Conservation (phyloP, 1,140 invertebrate genomes). For the Mylabris phalerata region DNA sequence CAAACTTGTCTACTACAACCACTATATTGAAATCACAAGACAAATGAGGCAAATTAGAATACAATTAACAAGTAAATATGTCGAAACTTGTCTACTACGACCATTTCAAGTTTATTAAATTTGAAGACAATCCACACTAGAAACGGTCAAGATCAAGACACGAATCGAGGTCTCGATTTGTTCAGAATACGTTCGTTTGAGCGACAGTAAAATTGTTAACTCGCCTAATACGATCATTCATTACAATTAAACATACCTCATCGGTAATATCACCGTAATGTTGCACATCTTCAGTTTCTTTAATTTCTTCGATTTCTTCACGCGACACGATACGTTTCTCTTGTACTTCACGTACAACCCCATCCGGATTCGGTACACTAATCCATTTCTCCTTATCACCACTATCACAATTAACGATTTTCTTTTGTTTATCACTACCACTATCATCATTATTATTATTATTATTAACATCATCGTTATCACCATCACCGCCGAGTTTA, state of each 20-base stretch:
- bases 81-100: no score
- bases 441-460: conserved; percentile 25
- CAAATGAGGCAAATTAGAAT: no score
- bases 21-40: no score
- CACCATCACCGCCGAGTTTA: conserved; percentile 41
- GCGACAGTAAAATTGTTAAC: no score
- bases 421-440: conserved; percentile 37
- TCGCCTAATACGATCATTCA: no score
- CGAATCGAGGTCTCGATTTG: no score
- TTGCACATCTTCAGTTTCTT: conserved; percentile 75
- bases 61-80: no score
- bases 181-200: no score
- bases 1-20: no score
- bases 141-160: no score
- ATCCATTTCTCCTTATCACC: conserved; percentile 54
- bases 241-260: conserved; percentile 52
- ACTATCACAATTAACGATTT: conserved; percentile 35
- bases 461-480: conserved; percentile 12
- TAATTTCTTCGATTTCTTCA: conserved; percentile 71
- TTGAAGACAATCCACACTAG: no score
- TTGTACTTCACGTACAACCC: conserved; percentile 70
- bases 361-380: conserved; percentile 55
- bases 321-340: conserved; percentile 72
- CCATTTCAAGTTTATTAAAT: no score
- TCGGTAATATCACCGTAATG: conserved; percentile 77